Percentiles rank a stretch among this genome's conserved stretches.
Conservation (phyloP, 2,888 invertebrate genomes). For the Thyatira batis region DNA sequence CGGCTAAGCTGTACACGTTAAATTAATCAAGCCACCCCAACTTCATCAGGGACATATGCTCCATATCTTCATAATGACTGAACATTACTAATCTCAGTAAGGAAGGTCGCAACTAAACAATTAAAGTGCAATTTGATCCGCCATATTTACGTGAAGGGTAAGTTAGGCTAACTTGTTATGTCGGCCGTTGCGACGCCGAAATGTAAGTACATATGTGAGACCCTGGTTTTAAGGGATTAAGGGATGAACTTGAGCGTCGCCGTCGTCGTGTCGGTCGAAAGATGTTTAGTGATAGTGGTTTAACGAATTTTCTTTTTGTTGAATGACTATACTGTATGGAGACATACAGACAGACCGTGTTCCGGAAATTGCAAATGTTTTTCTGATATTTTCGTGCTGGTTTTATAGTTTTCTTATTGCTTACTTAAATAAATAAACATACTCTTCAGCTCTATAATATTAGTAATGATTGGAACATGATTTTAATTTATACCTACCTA, state of each 20-base stretch:
- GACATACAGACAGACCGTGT: too few relatives aligned
- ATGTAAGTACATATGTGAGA: slow-evolving; percentile 1
- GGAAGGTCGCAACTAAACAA: slow-evolving; percentile 11
- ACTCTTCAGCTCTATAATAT: too few relatives aligned
- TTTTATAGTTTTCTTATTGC: too few relatives aligned
- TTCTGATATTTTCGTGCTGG: too few relatives aligned
- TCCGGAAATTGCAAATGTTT: too few relatives aligned
- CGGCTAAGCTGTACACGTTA: not conserved
- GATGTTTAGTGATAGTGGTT: not conserved
- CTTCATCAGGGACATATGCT: not conserved
- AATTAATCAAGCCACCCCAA: slow-evolving; percentile 4
- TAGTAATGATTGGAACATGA: too few relatives aligned
- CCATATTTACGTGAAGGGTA: slow-evolving; percentile 9
- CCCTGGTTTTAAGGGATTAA: not conserved
- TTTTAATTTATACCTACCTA: too few relatives aligned
- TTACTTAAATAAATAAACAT: too few relatives aligned
- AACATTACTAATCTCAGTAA: slow-evolving; percentile 2
- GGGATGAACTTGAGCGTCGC: not conserved
- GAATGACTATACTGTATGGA: too few relatives aligned
- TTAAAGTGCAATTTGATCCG: slow-evolving; percentile 13
- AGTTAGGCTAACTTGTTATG: slow-evolving; percentile 4
- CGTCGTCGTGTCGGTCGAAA: too few relatives aligned
- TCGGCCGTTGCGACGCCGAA: slow-evolving; percentile 2
- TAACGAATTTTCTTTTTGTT: too few relatives aligned
- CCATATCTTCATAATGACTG: slow-evolving; percentile 7